These are phyloP conservation scores for Hippocampus barbouri DNA, from an alignment of 2,113 vertebrate genomes.

Conservation along the genomic window DNA sequence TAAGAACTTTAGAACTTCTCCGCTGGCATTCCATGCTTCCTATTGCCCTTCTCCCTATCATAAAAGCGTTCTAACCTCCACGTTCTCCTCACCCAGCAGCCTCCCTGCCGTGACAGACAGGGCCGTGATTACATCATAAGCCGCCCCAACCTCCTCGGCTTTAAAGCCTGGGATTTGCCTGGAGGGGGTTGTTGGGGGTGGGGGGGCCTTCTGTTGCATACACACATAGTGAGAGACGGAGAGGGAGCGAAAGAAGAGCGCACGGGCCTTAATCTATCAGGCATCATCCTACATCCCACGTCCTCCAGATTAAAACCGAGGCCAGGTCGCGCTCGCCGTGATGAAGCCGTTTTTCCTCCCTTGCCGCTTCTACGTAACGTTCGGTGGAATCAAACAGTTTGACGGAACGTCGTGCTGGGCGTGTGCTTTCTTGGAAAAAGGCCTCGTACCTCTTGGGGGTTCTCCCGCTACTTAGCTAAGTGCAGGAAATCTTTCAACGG, in stretches of 20 bases:
- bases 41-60: not conserved
- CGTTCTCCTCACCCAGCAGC: conserved; percentile 34
- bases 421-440: conserved; percentile 45
- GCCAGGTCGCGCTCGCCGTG: conserved; percentile 42
- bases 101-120: conserved; percentile 55
- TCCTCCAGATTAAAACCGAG: conserved; percentile 63
- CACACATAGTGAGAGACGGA: conserved; percentile 38
- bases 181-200: conserved; percentile 48
- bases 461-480: conserved; percentile 13
- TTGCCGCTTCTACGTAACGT: not conserved
- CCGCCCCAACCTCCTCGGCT: conserved; percentile 61
- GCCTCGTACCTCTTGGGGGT: conserved; percentile 9
- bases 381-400: not conserved
- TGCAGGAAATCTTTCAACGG: conserved; percentile 31
- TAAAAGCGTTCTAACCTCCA: conserved; percentile 44
- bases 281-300: conserved; percentile 53
- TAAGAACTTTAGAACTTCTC: conserved; percentile 26
- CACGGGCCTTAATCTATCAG: conserved; percentile 65
- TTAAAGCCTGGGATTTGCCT: conserved; percentile 73
- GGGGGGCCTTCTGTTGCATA: conserved; percentile 68
- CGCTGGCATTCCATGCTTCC: no score
- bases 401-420: conserved; percentile 32
- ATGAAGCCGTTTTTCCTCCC: conserved; percentile 38
- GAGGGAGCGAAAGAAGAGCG: conserved; percentile 40
- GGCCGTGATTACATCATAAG: conserved; percentile 73